Percentiles rank a stretch among this genome's conserved stretches.
phyloP scores from a whole-genome alignment of 2,113 vertebrate species.

The Triplophysa tibetana region DNA sequence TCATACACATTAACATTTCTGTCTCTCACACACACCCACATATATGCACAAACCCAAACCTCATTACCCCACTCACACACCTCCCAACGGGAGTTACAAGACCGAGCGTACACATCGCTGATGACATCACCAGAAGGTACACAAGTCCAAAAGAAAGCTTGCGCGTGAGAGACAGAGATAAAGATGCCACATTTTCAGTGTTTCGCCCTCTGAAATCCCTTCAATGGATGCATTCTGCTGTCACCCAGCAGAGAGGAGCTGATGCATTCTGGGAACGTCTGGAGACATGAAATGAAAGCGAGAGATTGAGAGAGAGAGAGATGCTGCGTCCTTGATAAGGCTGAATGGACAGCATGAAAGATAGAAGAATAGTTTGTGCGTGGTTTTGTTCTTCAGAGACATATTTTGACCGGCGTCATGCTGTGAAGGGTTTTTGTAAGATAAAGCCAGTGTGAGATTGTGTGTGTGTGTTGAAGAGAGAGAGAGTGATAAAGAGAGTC shows the following conservation, averaged over 20 bases:
- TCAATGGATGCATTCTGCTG: constrained; percentile 44
- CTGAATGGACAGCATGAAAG: constrained; percentile 39
- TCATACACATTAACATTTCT: constrained; percentile 30
- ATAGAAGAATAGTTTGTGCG: constrained; percentile 9
- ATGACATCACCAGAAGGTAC: constrained; percentile 48
- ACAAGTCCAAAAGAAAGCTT: constrained; percentile 17
- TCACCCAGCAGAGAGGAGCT: constrained; percentile 51
- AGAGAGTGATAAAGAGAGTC: constrained; percentile 46
- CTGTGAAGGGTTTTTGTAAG: constrained; percentile 33
- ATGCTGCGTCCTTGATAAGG: constrained; percentile 32
- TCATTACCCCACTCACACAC: not conserved
- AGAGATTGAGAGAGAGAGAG: constrained; percentile 30
- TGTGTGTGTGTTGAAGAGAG: constrained; percentile 10
- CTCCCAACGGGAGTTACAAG: constrained; percentile 40
- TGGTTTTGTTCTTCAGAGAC: constrained; percentile 29
- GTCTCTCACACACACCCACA: constrained; percentile 23
- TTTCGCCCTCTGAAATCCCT: constrained; percentile 47
- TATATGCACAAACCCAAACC: constrained; percentile 9
- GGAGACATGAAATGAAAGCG: constrained; percentile 38
- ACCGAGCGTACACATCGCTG: constrained; percentile 25
- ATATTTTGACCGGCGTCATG: constrained; percentile 15
- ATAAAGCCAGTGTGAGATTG: not conserved
- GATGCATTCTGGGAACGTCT: constrained; percentile 37
- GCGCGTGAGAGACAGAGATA: constrained; percentile 37
- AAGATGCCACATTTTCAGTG: constrained; percentile 22